Percentiles rank a stretch among this genome's conserved stretches.
Conservation (phyloP, 30 jellyfish, hydroid and myxozoan genomes). For the Pseudorhiza aurosa region DNA sequence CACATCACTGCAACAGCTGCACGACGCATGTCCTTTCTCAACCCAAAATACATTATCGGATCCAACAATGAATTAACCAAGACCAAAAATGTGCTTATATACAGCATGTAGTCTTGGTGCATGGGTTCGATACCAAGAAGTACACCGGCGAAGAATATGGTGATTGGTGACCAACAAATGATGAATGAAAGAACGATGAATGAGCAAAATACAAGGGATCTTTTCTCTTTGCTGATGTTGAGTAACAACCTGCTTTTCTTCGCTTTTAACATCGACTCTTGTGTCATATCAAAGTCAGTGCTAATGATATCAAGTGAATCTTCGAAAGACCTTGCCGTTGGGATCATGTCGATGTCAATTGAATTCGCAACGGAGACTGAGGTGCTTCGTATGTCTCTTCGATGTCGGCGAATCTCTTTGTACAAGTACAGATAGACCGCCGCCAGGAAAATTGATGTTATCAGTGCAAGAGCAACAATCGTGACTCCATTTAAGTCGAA, state of each 20-base stretch:
- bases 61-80: constrained; percentile 54
- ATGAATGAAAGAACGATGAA: constrained; percentile 53
- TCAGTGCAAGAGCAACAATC: constrained; percentile 38
- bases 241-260: background rate
- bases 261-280: constrained; percentile 7
- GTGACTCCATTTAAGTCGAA: constrained; percentile 54
- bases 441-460: constrained; percentile 47
- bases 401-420: constrained; percentile 69
- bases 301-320: constrained; percentile 27
- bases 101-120: constrained; percentile 46
- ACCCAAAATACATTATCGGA: constrained; percentile 62
- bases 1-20: constrained; percentile 52
- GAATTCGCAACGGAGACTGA: constrained; percentile 48
- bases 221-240: constrained; percentile 28
- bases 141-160: constrained; percentile 48
- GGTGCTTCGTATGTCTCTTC: constrained; percentile 47
- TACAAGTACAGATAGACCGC: constrained; percentile 52
- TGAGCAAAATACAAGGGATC: constrained; percentile 50
- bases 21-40: constrained; percentile 65
- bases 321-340: constrained; percentile 29
- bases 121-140: constrained; percentile 15
- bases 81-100: constrained; percentile 43
- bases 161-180: constrained; percentile 69
- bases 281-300: constrained; percentile 8
- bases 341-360: constrained; percentile 18